A percentile compares a stretch with the other conserved stretches of the same genome.
These are phyloP conservation scores for Periplaneta americana DNA, from an alignment of 1,140 invertebrate species.

Conservation along the genomic window DNA sequence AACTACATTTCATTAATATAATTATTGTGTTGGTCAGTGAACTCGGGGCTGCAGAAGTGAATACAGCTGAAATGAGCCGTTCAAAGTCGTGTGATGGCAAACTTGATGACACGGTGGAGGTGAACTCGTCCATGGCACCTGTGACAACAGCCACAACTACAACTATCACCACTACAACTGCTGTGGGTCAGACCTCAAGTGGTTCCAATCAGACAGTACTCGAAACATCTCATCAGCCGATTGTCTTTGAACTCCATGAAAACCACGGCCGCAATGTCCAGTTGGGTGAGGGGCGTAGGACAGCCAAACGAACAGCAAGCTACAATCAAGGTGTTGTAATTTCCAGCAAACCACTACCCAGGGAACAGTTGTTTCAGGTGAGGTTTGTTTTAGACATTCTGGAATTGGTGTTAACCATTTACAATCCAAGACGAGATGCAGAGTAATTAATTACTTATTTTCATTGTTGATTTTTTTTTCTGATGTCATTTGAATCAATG, in stretches of 20 bases:
- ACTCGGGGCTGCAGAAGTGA: neutral
- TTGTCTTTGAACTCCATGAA: conserved; percentile 45
- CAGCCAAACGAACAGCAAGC: conserved; percentile 59
- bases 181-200: neutral
- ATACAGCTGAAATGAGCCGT: neutral
- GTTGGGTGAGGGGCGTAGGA: conserved; percentile 48
- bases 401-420: too few relatives aligned
- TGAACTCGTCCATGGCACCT: neutral
- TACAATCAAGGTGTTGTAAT: conserved; percentile 74
- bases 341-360: conserved; percentile 49
- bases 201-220: conserved; percentile 35
- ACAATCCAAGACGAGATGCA: too few relatives aligned
- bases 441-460: too few relatives aligned
- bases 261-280: conserved; percentile 71
- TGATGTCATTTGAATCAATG: too few relatives aligned
- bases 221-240: conserved; percentile 44
- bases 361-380: conserved; percentile 54
- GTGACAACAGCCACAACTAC: neutral
- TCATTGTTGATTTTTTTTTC: too few relatives aligned
- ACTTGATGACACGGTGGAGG: neutral
- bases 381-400: too few relatives aligned
- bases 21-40: neutral
- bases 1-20: too few relatives aligned
- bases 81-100: neutral
- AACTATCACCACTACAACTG: neutral